These are phyloP conservation scores for Bos javanicus DNA, from an alignment of 2,113 vertebrate genomes.

Conservation along the genomic window DNA sequence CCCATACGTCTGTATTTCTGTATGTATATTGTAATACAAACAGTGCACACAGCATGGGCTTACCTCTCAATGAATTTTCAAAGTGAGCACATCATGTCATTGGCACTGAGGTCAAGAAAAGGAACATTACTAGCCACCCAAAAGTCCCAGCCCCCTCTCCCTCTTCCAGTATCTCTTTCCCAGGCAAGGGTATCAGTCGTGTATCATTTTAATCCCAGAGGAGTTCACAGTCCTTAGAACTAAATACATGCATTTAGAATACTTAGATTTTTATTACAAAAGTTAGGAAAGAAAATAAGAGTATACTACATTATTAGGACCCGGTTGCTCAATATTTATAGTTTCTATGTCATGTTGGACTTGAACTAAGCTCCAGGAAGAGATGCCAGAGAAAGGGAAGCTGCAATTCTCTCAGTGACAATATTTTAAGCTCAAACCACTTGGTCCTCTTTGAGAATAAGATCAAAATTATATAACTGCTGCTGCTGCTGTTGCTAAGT, in stretches of 20 bases:
- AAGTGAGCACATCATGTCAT: neutral
- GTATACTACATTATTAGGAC: neutral
- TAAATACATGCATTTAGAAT: neutral
- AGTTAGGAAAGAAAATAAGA: neutral
- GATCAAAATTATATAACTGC: neutral
- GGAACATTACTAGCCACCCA: neutral
- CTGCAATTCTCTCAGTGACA: neutral
- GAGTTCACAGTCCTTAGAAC: neutral
- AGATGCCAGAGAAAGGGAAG: neutral
- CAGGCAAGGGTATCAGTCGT: neutral
- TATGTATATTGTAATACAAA: neutral
- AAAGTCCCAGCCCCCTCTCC: neutral
- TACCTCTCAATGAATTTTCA: neutral
- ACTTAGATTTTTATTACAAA: neutral
- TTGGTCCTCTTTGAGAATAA: neutral
- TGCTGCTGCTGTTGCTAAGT: too few species aligned
- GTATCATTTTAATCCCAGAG: neutral
- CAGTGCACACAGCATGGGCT: neutral
- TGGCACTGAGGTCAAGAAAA: neutral
- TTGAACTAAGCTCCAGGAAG: neutral
- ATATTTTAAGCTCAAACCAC: neutral
- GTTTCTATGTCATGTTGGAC: neutral
- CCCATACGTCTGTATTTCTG: neutral
- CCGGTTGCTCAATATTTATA: neutral
- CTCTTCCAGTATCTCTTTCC: neutral